phyloP scores from a whole-genome alignment of 2,888 invertebrate species.

The Campoplex nolae region DNA sequence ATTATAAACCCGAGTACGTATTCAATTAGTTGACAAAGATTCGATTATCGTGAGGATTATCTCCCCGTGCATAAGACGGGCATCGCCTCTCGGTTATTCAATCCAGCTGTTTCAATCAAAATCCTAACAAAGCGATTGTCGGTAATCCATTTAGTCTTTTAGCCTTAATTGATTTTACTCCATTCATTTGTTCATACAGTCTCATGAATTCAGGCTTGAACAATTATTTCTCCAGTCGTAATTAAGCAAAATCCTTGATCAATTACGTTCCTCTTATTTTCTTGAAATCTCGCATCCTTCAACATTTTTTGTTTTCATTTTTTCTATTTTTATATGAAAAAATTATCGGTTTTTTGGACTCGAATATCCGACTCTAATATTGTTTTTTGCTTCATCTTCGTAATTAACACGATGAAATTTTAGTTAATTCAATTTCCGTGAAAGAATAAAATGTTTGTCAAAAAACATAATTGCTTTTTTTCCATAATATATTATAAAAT shows the following conservation, averaged over 20 bases:
- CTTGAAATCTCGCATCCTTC: background rate
- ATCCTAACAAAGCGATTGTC: slow-evolving; percentile 3
- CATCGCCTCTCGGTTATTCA: slow-evolving; percentile 18
- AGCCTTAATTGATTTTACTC: background rate
- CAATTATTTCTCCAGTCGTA: background rate
- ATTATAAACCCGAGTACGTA: slow-evolving; percentile 20
- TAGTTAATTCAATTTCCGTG: no score
- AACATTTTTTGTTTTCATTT: background rate
- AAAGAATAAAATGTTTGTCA: no score
- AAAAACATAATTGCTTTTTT: no score
- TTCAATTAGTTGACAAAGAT: slow-evolving; percentile 29
- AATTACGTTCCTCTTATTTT: background rate
- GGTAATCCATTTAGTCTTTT: slow-evolving; percentile 29
- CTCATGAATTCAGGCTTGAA: background rate
- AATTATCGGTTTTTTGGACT: no score
- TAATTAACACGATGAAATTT: no score
- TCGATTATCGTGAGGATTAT: slow-evolving; percentile 37
- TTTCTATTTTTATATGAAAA: background rate
- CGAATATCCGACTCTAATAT: no score
- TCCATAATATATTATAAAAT: no score
- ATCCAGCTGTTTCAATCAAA: slow-evolving; percentile 28
- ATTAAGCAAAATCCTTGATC: background rate
- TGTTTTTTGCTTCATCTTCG: no score
- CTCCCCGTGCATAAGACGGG: slow-evolving; percentile 17
- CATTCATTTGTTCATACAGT: background rate